A percentile compares a stretch with the other conserved stretches of the same genome.
Conservation (phyloP, 1,140 invertebrate species). For the Pachyrhynchus sulphureomaculatus region DNA sequence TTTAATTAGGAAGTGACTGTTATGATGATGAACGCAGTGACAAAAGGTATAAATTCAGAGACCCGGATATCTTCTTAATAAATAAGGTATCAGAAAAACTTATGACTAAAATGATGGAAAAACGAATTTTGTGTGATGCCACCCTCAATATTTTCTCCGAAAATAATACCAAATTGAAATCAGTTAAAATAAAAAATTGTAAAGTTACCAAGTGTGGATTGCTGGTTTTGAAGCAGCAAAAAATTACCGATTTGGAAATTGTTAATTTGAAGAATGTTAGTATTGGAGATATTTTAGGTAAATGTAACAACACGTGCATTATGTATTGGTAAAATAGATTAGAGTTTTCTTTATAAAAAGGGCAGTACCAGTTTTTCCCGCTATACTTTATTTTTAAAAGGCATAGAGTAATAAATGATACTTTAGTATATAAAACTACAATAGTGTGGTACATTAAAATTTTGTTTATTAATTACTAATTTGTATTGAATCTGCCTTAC, state of each 20-base stretch:
- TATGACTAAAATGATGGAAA: conserved; percentile 63
- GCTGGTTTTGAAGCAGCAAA: conserved; percentile 66
- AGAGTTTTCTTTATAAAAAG: too few relatives aligned
- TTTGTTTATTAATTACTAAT: too few relatives aligned
- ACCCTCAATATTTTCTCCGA: conserved; percentile 68
- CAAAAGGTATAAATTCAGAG: conserved; percentile 56
- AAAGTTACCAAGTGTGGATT: conserved; percentile 65
- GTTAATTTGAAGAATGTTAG: conserved; percentile 40
- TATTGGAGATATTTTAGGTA: conserved; percentile 44
- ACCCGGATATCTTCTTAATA: conserved; percentile 67
- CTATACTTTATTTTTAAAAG: too few relatives aligned
- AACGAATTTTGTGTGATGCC: conserved; percentile 64
- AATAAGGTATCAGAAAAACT: conserved; percentile 68
- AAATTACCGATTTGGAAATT: conserved; percentile 65
- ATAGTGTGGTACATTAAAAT: too few relatives aligned
- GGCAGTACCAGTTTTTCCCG: too few relatives aligned
- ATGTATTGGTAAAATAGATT: too few relatives aligned
- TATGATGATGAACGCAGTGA: conserved; percentile 22
- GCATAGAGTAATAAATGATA: too few relatives aligned
- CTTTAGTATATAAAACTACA: too few relatives aligned
- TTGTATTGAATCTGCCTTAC: too few relatives aligned
- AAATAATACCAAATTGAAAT: conserved; percentile 63
- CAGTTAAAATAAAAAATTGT: conserved; percentile 57
- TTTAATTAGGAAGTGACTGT: conserved; percentile 20
- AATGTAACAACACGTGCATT: too few relatives aligned